Conservation (phyloP, 2,888 invertebrate species). For the Abscondita cerata region DNA sequence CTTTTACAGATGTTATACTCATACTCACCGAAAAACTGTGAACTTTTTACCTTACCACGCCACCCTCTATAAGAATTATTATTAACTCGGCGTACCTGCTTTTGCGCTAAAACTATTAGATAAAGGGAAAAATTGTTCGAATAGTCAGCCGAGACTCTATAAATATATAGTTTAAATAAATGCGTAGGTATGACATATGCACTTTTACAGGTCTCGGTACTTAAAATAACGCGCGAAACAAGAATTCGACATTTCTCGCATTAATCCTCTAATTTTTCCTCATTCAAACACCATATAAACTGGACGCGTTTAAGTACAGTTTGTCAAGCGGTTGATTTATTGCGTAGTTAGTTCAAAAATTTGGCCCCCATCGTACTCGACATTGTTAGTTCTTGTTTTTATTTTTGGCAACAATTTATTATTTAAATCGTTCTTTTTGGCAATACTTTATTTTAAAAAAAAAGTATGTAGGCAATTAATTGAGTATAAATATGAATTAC, state of each 20-base stretch:
- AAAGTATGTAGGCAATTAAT: background rate
- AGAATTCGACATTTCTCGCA: background rate
- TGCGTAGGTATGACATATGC: constrained; percentile 22
- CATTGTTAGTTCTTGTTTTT: constrained; percentile 36
- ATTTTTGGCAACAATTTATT: constrained; percentile 30
- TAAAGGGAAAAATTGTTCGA: too few species aligned
- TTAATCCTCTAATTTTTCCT: too few species aligned
- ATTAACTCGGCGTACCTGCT: too few species aligned
- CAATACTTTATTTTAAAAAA: background rate
- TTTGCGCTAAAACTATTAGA: too few species aligned
- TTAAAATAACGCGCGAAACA: constrained; percentile 18
- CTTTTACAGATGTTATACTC: too few species aligned
- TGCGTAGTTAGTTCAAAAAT: constrained; percentile 31
- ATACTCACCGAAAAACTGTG: too few species aligned
- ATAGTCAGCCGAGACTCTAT: constrained; percentile 29
- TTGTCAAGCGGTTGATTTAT: constrained; percentile 33
- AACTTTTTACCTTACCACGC: too few species aligned
- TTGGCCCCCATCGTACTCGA: constrained; percentile 35
- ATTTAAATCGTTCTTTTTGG: constrained; percentile 9
- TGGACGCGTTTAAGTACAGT: constrained; percentile 21
- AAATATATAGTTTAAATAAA: constrained; percentile 27
- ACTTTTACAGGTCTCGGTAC: constrained; percentile 23
- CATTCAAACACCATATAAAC: background rate
- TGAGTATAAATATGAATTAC: background rate
- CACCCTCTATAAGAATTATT: too few species aligned